Evolutionary conservation across 2,113 vertebrate species (phyloP).

Genomic region (Caloenas nicobarica): DNA sequence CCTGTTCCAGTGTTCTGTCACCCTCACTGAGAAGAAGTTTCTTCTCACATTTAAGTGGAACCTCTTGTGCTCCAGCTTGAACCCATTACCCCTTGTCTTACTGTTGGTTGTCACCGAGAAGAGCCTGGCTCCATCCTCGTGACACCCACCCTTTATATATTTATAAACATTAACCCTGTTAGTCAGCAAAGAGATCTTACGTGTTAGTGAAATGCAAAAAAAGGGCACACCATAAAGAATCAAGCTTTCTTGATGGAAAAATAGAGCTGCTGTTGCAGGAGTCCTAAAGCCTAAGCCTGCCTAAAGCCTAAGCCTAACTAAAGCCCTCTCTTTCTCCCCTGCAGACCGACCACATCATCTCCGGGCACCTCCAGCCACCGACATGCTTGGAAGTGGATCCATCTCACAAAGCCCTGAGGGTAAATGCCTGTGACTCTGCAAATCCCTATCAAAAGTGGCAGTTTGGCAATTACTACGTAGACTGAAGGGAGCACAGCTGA

Average conservation of each 20-base stretch:
- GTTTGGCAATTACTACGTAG: constrained; percentile 83
- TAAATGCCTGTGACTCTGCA: constrained; percentile 74
- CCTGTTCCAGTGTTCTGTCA: too few relatives aligned
- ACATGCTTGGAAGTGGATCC: constrained; percentile 81
- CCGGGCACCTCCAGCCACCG: constrained; percentile 67
- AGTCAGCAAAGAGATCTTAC: neutral
- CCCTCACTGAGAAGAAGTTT: too few relatives aligned
- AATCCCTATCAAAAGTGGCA: constrained; percentile 88
- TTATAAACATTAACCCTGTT: too few relatives aligned
- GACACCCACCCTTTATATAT: too few relatives aligned
- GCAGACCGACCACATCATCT: constrained; percentile 83
- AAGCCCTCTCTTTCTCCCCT: neutral
- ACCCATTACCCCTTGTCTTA: too few relatives aligned
- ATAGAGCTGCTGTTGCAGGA: neutral
- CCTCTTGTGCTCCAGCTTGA: too few relatives aligned
- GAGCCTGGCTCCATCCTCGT: too few relatives aligned
- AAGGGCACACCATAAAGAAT: neutral
- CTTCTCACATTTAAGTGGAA: too few relatives aligned
- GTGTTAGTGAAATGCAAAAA: neutral
- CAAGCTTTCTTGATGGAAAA: neutral
- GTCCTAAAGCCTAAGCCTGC: neutral
- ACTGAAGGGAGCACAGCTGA: constrained; percentile 45
- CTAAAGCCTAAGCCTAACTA: neutral
- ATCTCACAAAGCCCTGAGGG: constrained; percentile 37
- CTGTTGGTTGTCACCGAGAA: too few relatives aligned